A percentile compares a stretch with the other conserved stretches of the same genome.
phyloP scores from a whole-genome alignment of 2,797 vertebrate species.

The Mergus octosetaceus region DNA sequence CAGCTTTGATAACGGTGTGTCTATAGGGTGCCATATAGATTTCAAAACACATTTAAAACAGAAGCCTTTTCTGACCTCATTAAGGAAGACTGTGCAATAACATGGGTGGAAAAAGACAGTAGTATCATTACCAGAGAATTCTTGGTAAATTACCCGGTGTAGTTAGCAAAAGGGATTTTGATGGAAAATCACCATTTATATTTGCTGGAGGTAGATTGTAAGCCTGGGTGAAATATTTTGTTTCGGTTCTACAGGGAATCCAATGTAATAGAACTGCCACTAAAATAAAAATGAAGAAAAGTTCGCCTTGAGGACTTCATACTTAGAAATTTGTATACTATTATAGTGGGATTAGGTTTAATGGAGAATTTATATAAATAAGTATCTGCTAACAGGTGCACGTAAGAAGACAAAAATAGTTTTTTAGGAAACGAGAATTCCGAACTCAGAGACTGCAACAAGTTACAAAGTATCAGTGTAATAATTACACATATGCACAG shows the following conservation, averaged over 20 bases:
- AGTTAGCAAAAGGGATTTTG: background rate
- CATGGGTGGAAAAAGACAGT: background rate
- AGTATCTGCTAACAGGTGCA: background rate
- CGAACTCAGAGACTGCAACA: background rate
- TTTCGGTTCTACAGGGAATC: slow-evolving; percentile 45
- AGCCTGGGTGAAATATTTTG: slow-evolving; percentile 1
- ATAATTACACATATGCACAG: background rate
- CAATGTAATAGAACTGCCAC: slow-evolving; percentile 72
- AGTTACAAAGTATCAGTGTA: background rate
- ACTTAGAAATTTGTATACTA: background rate
- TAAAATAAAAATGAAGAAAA: slow-evolving; percentile 54
- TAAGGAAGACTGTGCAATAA: background rate
- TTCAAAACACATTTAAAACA: background rate
- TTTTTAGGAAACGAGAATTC: background rate
- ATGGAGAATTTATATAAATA: background rate
- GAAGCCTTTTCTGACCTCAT: background rate
- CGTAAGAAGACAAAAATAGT: background rate
- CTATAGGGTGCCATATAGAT: background rate
- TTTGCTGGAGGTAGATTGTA: slow-evolving; percentile 70
- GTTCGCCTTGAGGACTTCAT: background rate
- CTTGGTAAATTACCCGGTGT: slow-evolving; percentile 50
- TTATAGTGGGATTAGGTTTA: background rate
- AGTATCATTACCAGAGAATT: background rate
- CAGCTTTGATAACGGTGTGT: background rate
- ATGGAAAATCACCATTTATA: background rate